These are phyloP conservation scores for Chaetodon trifascialis DNA, from an alignment of 2,113 vertebrate genomes.

Conservation along the genomic window DNA sequence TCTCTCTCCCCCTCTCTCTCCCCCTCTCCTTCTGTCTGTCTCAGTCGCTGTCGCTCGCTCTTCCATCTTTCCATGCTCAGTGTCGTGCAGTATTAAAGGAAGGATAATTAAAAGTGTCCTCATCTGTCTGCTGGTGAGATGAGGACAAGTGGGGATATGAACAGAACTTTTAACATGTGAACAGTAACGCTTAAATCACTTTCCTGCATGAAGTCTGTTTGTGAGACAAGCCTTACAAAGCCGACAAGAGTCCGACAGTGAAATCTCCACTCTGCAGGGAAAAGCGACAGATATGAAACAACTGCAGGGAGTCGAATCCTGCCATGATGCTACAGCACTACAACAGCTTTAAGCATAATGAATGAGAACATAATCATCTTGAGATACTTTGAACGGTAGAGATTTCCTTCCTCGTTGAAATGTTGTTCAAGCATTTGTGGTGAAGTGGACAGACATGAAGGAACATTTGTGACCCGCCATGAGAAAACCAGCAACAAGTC, in stretches of 20 bases:
- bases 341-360: background rate
- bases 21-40: background rate
- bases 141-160: slow-evolving; percentile 11
- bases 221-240: slow-evolving; percentile 45
- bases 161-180: slow-evolving; percentile 13
- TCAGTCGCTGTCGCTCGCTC: background rate
- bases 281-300: background rate
- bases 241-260: slow-evolving; percentile 2
- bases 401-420: background rate
- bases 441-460: background rate
- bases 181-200: slow-evolving; percentile 24
- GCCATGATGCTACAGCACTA: background rate
- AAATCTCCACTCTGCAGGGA: background rate
- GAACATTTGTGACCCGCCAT: too few relatives aligned
- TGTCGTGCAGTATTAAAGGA: slow-evolving; percentile 30
- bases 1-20: background rate
- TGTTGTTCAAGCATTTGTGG: background rate
- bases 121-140: slow-evolving; percentile 31
- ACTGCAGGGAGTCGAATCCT: slow-evolving; percentile 2
- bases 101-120: slow-evolving; percentile 53
- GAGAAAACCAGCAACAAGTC: too few relatives aligned
- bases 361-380: background rate
- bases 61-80: background rate
- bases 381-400: background rate
- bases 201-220: slow-evolving; percentile 30